A percentile compares a stretch with the other conserved stretches of the same genome.
phyloP scores from a whole-genome alignment of 1,140 invertebrate species.

The Phymorhynchus buccinoides region DNA sequence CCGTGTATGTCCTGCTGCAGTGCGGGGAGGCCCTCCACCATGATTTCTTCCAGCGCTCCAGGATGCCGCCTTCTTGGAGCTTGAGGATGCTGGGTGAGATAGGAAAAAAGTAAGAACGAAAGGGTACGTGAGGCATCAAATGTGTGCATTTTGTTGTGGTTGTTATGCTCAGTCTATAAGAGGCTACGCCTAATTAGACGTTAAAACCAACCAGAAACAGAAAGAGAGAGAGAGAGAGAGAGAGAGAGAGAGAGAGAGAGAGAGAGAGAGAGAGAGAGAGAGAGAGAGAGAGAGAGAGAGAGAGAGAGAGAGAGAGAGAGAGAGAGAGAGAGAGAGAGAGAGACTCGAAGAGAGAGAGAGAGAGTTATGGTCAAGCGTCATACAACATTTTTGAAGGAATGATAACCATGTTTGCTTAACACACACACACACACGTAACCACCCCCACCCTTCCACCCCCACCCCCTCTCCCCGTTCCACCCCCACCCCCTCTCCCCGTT shows the following conservation, averaged over 20 bases:
- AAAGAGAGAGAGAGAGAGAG: background rate
- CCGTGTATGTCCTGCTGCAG: constrained; percentile 37
- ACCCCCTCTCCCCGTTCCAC: no score
- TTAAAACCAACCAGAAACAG: background rate
- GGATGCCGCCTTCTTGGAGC: constrained; percentile 61
- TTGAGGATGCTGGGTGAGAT: constrained; percentile 55
- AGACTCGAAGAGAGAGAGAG: background rate
- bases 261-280: background rate
- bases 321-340: background rate
- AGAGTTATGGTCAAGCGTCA: no score
- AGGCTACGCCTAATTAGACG: no score
- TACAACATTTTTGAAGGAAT: no score
- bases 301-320: background rate
- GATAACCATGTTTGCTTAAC: no score
- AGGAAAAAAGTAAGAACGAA: background rate
- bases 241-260: background rate
- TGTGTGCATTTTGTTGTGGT: background rate
- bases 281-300: background rate
- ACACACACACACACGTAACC: no score
- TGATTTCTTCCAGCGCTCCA: constrained; percentile 51
- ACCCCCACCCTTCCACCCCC: no score
- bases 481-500: no score
- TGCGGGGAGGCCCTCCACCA: constrained; percentile 49
- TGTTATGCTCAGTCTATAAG: background rate
- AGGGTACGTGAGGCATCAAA: no score